Conservation (phyloP, 2,888 invertebrate genomes). For the Elysia crispata region DNA sequence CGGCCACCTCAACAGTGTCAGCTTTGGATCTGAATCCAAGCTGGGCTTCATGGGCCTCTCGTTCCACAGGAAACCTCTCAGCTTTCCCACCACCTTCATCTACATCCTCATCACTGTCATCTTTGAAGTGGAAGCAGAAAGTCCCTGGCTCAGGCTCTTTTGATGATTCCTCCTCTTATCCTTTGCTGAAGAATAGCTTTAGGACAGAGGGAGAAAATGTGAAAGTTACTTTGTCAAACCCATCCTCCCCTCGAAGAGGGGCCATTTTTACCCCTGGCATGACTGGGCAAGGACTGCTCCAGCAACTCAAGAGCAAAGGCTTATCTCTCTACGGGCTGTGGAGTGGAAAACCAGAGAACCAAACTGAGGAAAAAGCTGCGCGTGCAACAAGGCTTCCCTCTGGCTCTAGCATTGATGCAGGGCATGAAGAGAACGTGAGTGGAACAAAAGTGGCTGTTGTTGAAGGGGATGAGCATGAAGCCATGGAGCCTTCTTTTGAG, state of each 20-base stretch:
- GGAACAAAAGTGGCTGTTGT: neutral
- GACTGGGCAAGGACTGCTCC: slow-evolving; percentile 57
- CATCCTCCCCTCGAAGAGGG: neutral
- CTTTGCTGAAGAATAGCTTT: too few species aligned
- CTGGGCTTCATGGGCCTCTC: too few species aligned
- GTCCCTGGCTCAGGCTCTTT: too few species aligned
- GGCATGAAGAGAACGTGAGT: neutral
- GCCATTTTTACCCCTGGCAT: slow-evolving; percentile 47
- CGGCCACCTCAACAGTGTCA: neutral
- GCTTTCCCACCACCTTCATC: neutral
- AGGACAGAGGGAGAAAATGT: neutral
- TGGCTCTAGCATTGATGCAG: slow-evolving; percentile 21
- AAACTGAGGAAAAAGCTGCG: slow-evolving; percentile 24
- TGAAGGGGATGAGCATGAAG: neutral
- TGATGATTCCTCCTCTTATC: too few species aligned
- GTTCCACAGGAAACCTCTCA: too few species aligned
- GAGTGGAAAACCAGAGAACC: slow-evolving; percentile 39
- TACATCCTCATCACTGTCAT: slow-evolving; percentile 50
- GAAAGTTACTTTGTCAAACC: neutral
- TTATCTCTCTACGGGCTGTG: slow-evolving; percentile 61
- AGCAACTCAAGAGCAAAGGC: slow-evolving; percentile 64
- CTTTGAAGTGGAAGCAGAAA: too few species aligned
- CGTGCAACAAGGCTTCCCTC: neutral
- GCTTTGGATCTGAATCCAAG: slow-evolving; percentile 38
- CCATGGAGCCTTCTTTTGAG: neutral